These are phyloP conservation scores for Coreoperca whiteheadi DNA, from an alignment of 2,113 vertebrate species.

Conservation along the genomic window DNA sequence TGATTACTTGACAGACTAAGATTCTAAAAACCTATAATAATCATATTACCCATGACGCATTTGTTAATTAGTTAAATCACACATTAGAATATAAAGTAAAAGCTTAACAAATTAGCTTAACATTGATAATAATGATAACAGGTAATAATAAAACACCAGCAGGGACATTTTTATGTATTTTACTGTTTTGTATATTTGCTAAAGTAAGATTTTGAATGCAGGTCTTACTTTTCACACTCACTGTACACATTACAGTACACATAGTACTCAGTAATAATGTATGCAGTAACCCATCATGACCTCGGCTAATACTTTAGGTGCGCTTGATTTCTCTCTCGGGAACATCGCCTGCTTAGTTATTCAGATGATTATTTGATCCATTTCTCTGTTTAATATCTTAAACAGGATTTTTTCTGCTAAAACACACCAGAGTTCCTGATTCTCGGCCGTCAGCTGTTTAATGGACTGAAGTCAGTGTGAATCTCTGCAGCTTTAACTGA, in stretches of 20 bases:
- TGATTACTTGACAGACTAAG: no score
- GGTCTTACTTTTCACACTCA: not conserved
- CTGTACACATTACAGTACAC: not conserved
- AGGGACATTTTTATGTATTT: not conserved
- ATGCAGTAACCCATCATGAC: not conserved
- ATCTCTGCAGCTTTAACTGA: slow-evolving; percentile 4
- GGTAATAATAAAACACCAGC: not conserved
- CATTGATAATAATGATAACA: not conserved
- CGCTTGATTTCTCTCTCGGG: slow-evolving; percentile 6
- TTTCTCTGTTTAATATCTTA: slow-evolving; percentile 51
- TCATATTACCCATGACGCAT: no score
- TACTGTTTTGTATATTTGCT: not conserved
- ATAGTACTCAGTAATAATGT: not conserved
- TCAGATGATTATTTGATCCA: slow-evolving; percentile 52
- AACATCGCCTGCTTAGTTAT: slow-evolving; percentile 25
- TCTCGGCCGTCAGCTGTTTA: not conserved
- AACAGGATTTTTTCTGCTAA: not conserved
- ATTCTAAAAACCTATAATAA: no score
- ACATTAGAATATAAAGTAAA: no score
- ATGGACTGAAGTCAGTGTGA: slow-evolving; percentile 28
- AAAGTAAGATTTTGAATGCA: not conserved
- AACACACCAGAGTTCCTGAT: not conserved
- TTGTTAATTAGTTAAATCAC: no score
- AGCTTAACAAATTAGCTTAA: no score
- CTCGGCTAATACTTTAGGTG: slow-evolving; percentile 7